These are phyloP conservation scores for Nasonia giraulti DNA, from an alignment of 1,140 invertebrate species.

Conservation along the genomic window DNA sequence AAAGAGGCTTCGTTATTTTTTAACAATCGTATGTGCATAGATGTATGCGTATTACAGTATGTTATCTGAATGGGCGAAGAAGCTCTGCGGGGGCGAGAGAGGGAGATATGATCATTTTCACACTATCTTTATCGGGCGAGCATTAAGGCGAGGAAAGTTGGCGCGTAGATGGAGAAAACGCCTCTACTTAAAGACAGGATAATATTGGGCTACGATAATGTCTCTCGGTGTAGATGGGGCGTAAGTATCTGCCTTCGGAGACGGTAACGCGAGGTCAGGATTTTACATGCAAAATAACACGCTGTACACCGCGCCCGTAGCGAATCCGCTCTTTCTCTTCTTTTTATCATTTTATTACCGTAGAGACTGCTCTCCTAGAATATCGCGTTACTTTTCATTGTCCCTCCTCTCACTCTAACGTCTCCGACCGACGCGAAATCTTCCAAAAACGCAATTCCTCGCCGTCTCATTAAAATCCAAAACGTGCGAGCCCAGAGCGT, in stretches of 20 bases:
- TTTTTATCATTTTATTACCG: too few relatives aligned
- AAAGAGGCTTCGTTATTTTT: background rate
- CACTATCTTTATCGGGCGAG: conserved; percentile 3
- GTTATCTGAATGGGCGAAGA: background rate
- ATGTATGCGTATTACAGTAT: background rate
- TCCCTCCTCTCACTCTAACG: too few relatives aligned
- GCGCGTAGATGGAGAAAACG: conserved; percentile 9
- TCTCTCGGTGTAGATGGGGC: background rate
- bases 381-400: too few relatives aligned
- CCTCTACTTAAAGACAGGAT: conserved; percentile 6
- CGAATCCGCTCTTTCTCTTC: background rate
- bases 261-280: background rate
- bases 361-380: too few relatives aligned
- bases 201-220: conserved; percentile 17
- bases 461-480: background rate
- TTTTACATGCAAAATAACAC: background rate
- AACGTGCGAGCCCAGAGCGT: background rate
- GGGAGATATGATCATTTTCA: background rate
- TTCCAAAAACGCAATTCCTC: background rate
- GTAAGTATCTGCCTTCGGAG: background rate
- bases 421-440: too few relatives aligned
- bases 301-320: background rate
- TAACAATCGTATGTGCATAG: background rate
- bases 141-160: conserved; percentile 27
- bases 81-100: background rate